These are phyloP conservation scores for Opisthocomus hoazin DNA, from an alignment of 2,113 vertebrate species.

Conservation along the genomic window DNA sequence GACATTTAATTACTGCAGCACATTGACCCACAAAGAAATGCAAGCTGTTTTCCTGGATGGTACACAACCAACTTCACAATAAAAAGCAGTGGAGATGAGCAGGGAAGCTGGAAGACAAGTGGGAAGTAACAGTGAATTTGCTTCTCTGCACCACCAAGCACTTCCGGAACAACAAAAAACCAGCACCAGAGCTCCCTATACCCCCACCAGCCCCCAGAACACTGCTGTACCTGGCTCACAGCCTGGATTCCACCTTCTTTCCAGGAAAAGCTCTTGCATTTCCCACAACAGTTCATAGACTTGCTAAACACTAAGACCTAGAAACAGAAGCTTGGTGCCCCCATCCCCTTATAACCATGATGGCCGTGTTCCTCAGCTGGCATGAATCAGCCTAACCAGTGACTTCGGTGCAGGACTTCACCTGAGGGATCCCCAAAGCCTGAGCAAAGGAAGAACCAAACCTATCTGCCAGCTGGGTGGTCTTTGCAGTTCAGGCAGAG, in stretches of 20 bases:
- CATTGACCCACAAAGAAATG: neutral
- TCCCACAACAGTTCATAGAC: accelerated
- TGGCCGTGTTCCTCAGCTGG: neutral
- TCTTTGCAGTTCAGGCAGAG: neutral
- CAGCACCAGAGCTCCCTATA: neutral
- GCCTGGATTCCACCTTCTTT: neutral
- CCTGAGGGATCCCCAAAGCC: neutral
- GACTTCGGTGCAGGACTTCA: neutral
- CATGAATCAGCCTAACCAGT: neutral
- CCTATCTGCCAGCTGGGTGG: neutral
- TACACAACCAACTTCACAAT: neutral
- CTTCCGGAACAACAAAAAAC: neutral
- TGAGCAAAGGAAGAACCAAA: neutral
- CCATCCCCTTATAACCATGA: neutral
- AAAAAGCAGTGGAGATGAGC: neutral
- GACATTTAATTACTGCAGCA: neutral
- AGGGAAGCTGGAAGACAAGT: neutral
- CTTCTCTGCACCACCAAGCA: neutral
- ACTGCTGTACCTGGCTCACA: neutral
- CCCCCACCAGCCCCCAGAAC: accelerated
- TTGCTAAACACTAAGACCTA: accelerated
- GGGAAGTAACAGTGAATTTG: neutral
- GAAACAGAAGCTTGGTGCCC: accelerated
- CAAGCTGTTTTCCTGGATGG: neutral
- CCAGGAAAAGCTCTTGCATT: neutral